Evolutionary conservation across 2,888 invertebrate genomes (phyloP).

Genomic region (Drosophila algonquin): DNA sequence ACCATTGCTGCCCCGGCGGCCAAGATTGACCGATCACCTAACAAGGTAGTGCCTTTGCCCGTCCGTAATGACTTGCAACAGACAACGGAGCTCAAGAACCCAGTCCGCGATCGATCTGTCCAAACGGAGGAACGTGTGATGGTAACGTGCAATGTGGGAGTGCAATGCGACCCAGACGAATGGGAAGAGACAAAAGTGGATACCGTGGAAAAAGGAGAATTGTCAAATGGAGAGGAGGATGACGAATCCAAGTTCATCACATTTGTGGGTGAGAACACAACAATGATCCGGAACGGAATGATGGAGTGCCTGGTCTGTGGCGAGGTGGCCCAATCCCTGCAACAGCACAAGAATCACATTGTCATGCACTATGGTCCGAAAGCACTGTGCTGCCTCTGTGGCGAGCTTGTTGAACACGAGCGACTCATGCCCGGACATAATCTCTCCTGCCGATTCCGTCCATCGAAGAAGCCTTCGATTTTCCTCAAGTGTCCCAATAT

Average conservation of each 20-base stretch:
- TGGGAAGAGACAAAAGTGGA: neutral
- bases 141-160: slow-evolving; percentile 33
- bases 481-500: slow-evolving; percentile 65
- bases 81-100: neutral
- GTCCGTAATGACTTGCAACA: neutral
- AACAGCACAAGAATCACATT: slow-evolving; percentile 62
- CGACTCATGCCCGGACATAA: slow-evolving; percentile 48
- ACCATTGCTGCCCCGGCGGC: too few species aligned
- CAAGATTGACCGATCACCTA: neutral
- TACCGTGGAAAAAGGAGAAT: neutral
- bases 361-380: slow-evolving; percentile 60
- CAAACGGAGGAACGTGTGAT: slow-evolving; percentile 25
- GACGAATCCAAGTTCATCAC: slow-evolving; percentile 31
- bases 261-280: slow-evolving; percentile 56
- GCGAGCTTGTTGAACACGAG: slow-evolving; percentile 44
- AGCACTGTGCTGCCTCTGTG: slow-evolving; percentile 65
- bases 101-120: slow-evolving; percentile 25
- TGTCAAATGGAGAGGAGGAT: slow-evolving; percentile 1
- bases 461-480: neutral
- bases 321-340: slow-evolving; percentile 49
- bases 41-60: neutral
- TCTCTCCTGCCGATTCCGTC: slow-evolving; percentile 40
- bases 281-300: slow-evolving; percentile 58
- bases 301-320: slow-evolving; percentile 73
- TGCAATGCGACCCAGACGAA: slow-evolving; percentile 60